phyloP scores from a whole-genome alignment of 2,888 invertebrate genomes.

The Aleiodes testaceus region DNA sequence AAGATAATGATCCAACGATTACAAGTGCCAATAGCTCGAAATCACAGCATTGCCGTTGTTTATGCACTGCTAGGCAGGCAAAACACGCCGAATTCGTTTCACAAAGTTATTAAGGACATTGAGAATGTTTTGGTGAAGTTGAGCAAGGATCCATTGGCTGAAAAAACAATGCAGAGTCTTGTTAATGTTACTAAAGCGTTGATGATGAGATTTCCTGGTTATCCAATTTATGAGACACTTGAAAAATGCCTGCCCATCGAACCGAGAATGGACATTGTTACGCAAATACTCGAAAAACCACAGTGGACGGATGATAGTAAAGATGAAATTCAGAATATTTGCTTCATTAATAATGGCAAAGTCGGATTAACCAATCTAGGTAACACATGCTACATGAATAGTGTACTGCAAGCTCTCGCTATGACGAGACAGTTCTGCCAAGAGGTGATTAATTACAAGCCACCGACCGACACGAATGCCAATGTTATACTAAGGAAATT shows the following conservation, averaged over 20 bases:
- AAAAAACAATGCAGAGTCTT: constrained; percentile 75
- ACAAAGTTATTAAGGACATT: constrained; percentile 73
- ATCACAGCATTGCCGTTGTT: constrained; percentile 78
- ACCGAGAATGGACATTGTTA: constrained; percentile 61
- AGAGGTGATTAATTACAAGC: constrained; percentile 75
- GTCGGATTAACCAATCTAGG: constrained; percentile 88
- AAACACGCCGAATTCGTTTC: constrained; percentile 77
- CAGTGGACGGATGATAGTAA: constrained; percentile 71
- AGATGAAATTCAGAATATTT: constrained; percentile 47
- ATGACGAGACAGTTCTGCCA: constrained; percentile 87
- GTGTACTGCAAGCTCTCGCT: constrained; percentile 87
- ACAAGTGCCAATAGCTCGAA: constrained; percentile 75
- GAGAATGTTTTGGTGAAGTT: constrained; percentile 75
- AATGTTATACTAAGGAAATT: constrained; percentile 76
- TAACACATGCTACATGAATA: constrained; percentile 93
- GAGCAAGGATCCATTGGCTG: constrained; percentile 76
- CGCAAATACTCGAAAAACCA: constrained; percentile 65
- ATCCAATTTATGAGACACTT: constrained; percentile 66
- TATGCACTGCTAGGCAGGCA: constrained; percentile 79
- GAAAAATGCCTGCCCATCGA: constrained; percentile 65
- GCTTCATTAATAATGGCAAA: constrained; percentile 71
- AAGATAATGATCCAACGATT: constrained; percentile 77
- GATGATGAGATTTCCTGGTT: constrained; percentile 74
- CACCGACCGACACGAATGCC: constrained; percentile 46
- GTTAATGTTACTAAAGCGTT: constrained; percentile 77